These are phyloP conservation scores for Ailuropoda melanoleuca DNA, from an alignment of 2,113 vertebrate genomes.

Conservation along the genomic window DNA sequence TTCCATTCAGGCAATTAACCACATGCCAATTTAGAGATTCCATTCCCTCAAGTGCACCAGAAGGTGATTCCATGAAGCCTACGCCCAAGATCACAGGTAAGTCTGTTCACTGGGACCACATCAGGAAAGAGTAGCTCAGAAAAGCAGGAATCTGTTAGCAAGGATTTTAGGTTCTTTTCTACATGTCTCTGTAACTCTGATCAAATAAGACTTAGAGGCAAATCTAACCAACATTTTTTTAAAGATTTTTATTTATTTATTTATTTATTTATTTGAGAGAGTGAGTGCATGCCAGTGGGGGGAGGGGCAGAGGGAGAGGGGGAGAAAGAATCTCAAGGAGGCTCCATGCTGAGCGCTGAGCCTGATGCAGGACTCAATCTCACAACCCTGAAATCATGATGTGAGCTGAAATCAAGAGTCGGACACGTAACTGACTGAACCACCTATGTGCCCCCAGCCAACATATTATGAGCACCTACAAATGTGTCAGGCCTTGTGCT, in stretches of 20 bases:
- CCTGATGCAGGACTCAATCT: not conserved
- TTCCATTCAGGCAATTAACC: not conserved
- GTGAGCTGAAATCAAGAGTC: not conserved
- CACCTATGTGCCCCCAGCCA: not conserved
- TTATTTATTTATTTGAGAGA: not conserved
- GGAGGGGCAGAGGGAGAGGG: not conserved
- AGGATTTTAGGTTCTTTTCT: not conserved
- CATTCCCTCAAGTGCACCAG: not conserved
- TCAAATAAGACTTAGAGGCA: not conserved
- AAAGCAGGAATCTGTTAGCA: not conserved
- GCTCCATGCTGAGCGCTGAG: not conserved
- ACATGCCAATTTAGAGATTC: not conserved
- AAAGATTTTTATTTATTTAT: not conserved
- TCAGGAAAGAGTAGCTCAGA: not conserved
- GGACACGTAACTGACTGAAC: not conserved
- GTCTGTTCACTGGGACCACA: not conserved
- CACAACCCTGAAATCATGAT: not conserved
- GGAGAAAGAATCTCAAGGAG: not conserved
- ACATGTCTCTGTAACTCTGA: not conserved
- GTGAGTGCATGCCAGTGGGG: fast-evolving
- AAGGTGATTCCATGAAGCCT: not conserved
- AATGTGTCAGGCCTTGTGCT: not conserved
- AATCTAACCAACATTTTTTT: not conserved
- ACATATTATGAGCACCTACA: not conserved
- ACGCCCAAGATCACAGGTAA: not conserved